Evolutionary conservation across 2,797 vertebrate genomes (phyloP).

Genomic region (Rousettus madagascariensis): DNA sequence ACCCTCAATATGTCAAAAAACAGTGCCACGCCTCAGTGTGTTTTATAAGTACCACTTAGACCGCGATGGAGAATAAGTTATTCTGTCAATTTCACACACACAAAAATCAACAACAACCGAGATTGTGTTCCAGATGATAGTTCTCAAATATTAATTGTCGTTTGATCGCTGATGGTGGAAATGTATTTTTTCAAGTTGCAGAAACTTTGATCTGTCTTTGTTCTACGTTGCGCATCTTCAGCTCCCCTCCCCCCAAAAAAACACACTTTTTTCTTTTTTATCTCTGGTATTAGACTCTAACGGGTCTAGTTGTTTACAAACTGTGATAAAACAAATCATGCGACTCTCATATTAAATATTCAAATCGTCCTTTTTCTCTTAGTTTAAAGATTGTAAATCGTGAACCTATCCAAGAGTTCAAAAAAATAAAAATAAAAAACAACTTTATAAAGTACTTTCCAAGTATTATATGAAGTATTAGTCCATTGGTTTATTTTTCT

Average conservation of each 20-base stretch:
- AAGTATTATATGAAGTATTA: background rate
- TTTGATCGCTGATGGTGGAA: background rate
- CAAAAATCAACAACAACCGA: constrained; percentile 15
- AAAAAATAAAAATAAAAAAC: background rate
- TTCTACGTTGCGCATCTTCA: background rate
- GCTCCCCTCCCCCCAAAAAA: accelerated
- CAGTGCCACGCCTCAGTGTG: background rate
- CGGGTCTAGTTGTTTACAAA: background rate
- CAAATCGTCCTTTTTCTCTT: background rate
- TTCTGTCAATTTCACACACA: background rate
- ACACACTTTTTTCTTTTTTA: background rate
- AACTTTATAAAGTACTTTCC: background rate
- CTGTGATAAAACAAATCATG: background rate
- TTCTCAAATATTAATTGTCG: constrained; percentile 10
- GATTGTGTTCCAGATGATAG: background rate
- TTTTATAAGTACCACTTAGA: constrained; percentile 38
- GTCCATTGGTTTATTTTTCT: background rate
- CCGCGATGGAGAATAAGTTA: background rate
- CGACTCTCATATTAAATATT: background rate
- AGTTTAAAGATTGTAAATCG: background rate
- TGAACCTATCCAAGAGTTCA: background rate
- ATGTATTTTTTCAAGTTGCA: background rate
- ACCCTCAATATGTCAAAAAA: constrained; percentile 58
- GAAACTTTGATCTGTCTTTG: background rate
- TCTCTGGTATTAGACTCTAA: background rate